Evolutionary conservation across 2,888 invertebrate species (phyloP).

Genomic region (Dyspetes luteomarginatus): DNA sequence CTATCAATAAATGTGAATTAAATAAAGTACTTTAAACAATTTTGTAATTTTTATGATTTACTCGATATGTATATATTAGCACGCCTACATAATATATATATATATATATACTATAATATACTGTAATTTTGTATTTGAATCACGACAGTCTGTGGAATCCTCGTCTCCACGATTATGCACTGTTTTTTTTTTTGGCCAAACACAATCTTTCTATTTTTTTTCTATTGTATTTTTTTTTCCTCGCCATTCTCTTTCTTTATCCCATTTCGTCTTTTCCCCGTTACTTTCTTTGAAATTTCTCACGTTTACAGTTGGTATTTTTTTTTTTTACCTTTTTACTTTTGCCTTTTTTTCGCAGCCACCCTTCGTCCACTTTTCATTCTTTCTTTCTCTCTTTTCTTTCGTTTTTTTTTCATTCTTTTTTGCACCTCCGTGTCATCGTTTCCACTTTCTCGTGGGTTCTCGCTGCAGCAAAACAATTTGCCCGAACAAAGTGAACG

Average conservation of each 20-base stretch:
- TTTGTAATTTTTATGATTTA: too few relatives aligned
- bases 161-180: too few relatives aligned
- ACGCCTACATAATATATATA: too few relatives aligned
- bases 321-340: constrained; percentile 8
- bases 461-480: constrained; percentile 35
- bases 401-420: constrained; percentile 14
- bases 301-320: background rate
- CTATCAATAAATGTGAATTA: too few relatives aligned
- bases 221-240: background rate
- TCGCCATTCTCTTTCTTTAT: background rate
- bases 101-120: too few relatives aligned
- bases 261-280: background rate
- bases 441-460: constrained; percentile 12
- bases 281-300: constrained; percentile 18
- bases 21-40: too few relatives aligned
- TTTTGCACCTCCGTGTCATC: background rate
- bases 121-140: too few relatives aligned
- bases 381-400: constrained; percentile 19
- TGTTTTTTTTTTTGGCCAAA: constrained; percentile 8
- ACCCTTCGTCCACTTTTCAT: background rate
- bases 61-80: too few relatives aligned
- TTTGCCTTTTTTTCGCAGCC: background rate
- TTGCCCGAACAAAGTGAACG: constrained; percentile 32
- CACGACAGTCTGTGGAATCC: too few relatives aligned
- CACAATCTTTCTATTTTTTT: background rate